Percentiles rank a stretch among this genome's conserved stretches.
These are phyloP conservation scores for Nilaparvata lugens DNA, from an alignment of 1,140 invertebrate genomes.

Conservation along the genomic window DNA sequence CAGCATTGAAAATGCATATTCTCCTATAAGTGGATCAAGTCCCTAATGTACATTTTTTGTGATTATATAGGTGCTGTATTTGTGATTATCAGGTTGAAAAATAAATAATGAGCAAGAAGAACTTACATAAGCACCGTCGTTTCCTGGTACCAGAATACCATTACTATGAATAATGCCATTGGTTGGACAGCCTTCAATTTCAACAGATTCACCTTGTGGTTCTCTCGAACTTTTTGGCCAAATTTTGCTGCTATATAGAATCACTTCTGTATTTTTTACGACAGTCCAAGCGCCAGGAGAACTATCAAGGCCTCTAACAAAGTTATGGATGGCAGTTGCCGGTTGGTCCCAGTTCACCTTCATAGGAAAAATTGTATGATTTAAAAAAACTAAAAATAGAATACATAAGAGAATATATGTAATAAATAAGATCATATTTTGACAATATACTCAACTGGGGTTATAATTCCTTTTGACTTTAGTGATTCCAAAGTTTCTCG, in stretches of 20 bases:
- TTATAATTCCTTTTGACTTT: too few species aligned
- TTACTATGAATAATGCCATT: constrained; percentile 63
- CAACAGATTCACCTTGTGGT: constrained; percentile 47
- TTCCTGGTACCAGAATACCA: constrained; percentile 70
- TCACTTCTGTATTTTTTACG: constrained; percentile 53
- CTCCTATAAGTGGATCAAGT: too few species aligned
- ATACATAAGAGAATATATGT: too few species aligned
- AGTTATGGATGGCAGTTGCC: constrained; percentile 72
- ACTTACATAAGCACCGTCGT: constrained; percentile 46
- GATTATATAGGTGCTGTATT: too few species aligned
- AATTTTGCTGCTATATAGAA: constrained; percentile 69
- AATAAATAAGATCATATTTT: too few species aligned
- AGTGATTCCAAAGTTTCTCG: too few species aligned
- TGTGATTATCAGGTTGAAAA: too few species aligned
- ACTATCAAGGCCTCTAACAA: constrained; percentile 87
- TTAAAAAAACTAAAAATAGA: background rate
- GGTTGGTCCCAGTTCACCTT: constrained; percentile 66
- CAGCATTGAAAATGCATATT: too few species aligned
- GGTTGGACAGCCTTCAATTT: constrained; percentile 49
- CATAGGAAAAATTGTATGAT: constrained; percentile 20
- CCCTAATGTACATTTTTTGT: too few species aligned
- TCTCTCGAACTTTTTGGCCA: constrained; percentile 48
- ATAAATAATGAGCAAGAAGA: background rate
- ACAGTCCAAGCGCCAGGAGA: constrained; percentile 80
- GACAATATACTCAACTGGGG: too few species aligned